Percentiles rank a stretch among this genome's conserved stretches.
phyloP scores from a whole-genome alignment of 2,113 vertebrate genomes.

The Poeciliopsis retropinna region DNA sequence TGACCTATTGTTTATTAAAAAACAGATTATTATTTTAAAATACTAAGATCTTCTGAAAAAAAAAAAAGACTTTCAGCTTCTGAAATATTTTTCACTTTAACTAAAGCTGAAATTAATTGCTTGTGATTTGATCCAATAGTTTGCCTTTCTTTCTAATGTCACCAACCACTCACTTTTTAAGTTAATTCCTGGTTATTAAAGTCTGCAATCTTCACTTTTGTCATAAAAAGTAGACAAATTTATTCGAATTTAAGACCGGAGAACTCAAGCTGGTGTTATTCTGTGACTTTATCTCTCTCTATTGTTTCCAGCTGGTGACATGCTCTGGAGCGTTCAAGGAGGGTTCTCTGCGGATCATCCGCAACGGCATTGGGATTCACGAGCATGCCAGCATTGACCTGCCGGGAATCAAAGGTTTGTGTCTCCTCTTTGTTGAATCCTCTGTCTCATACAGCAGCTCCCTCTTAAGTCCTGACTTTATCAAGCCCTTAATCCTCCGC shows the following conservation, averaged over 20 bases:
- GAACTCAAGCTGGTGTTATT: neutral
- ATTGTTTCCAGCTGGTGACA: constrained; percentile 88
- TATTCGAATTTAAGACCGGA: neutral
- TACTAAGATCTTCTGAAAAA: neutral
- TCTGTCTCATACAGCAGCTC: constrained; percentile 14
- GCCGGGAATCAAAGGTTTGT: constrained; percentile 95
- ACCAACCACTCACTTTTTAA: neutral
- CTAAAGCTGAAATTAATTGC: constrained; percentile 2
- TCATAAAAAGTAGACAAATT: neutral
- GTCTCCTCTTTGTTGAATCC: neutral
- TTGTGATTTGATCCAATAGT: constrained; percentile 5
- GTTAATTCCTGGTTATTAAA: neutral
- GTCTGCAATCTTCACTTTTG: neutral
- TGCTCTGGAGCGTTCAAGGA: constrained; percentile 98
- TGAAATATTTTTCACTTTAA: constrained; percentile 2
- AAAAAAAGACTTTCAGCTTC: neutral
- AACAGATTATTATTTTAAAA: neutral
- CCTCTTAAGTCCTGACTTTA: constrained; percentile 22
- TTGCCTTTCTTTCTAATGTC: constrained; percentile 10
- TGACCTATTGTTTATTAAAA: neutral
- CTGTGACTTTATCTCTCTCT: constrained; percentile 19
- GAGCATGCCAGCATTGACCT: constrained; percentile 98
- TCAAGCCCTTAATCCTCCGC: constrained; percentile 20
- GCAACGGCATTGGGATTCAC: constrained; percentile 97
- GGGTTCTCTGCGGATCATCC: constrained; percentile 95